Evolutionary conservation across 2,797 vertebrate genomes (phyloP).

Genomic region (Petrocephalus sullivani): DNA sequence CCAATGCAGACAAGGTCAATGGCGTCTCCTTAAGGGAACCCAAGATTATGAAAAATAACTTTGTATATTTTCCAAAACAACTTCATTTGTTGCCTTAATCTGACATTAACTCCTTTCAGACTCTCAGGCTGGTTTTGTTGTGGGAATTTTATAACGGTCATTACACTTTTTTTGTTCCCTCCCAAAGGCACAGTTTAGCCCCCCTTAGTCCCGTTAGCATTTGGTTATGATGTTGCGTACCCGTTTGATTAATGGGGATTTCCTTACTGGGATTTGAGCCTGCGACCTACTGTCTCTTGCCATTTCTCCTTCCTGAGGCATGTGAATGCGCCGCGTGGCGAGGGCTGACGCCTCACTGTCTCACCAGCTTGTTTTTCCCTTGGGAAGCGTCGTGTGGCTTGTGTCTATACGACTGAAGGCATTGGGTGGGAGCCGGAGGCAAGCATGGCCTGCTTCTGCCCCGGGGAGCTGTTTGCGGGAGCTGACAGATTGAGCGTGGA

Average conservation of each 20-base stretch:
- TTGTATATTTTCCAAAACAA: not conserved
- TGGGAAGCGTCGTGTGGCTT: not conserved
- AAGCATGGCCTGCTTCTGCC: not conserved
- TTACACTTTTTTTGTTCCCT: not conserved
- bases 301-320: not conserved
- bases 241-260: not conserved
- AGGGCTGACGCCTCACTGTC: not conserved
- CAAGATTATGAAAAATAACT: not conserved
- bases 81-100: not conserved
- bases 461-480: not conserved
- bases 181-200: not conserved
- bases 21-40: not conserved
- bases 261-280: not conserved
- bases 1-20: not conserved
- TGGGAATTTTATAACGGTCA: not conserved
- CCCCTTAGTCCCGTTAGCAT: not conserved
- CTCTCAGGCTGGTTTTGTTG: not conserved
- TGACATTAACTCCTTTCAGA: not conserved
- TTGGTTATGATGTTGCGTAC: not conserved
- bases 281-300: not conserved
- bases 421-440: not conserved
- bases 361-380: not conserved
- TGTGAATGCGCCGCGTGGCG: not conserved
- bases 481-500: not conserved
- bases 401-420: not conserved